These are phyloP conservation scores for Leptinotarsa peninsularis DNA, from an alignment of 2,888 invertebrate genomes.

Conservation along the genomic window DNA sequence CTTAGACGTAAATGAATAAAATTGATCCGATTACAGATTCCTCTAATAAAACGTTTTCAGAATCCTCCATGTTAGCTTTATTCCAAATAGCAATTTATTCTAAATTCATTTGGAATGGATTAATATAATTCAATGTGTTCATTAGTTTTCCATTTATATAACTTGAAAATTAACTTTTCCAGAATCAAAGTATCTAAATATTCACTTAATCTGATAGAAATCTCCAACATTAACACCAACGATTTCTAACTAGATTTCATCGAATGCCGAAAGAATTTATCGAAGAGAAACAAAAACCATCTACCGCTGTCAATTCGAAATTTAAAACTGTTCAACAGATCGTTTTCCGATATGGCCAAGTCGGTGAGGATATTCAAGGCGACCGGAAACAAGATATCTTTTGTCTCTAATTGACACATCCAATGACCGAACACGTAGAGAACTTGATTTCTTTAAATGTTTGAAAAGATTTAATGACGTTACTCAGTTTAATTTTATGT, in stretches of 20 bases:
- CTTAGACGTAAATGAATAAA: too few relatives aligned
- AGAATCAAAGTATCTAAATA: background rate
- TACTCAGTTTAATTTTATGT: conserved; percentile 26
- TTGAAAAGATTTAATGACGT: conserved; percentile 24
- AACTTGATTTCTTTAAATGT: conserved; percentile 27
- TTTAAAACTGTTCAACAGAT: conserved; percentile 55
- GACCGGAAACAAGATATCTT: conserved; percentile 64
- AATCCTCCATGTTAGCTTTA: too few relatives aligned
- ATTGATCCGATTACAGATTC: too few relatives aligned
- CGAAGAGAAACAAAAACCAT: conserved; percentile 33
- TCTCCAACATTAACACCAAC: background rate
- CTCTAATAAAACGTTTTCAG: too few relatives aligned
- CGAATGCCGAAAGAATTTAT: conserved; percentile 16
- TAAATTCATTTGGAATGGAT: too few relatives aligned
- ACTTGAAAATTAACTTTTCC: background rate
- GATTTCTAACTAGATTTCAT: conserved; percentile 9
- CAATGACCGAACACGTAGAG: conserved; percentile 55
- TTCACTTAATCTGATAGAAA: background rate
- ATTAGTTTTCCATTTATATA: too few relatives aligned
- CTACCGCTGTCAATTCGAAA: conserved; percentile 48
- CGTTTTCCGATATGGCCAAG: conserved; percentile 51
- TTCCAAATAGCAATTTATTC: too few relatives aligned
- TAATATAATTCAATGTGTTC: too few relatives aligned
- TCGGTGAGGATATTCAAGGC: conserved; percentile 53
- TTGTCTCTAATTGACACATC: conserved; percentile 63